A percentile compares a stretch with the other conserved stretches of the same genome.
Evolutionary conservation across 2,888 invertebrate genomes (phyloP).

Genomic region (Lochmaea crataegi): DNA sequence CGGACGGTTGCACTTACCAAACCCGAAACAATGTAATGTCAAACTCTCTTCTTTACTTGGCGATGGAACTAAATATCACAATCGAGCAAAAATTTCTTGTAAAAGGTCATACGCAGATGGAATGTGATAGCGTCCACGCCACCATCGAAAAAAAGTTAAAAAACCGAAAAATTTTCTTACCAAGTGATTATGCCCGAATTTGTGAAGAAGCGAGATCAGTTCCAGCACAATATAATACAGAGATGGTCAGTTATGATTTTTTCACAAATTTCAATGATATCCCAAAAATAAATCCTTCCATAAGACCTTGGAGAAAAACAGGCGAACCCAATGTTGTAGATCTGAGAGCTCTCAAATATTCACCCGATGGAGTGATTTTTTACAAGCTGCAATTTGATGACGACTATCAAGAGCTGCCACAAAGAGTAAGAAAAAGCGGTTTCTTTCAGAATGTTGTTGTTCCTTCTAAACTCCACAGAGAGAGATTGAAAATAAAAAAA

Average conservation of each 20-base stretch:
- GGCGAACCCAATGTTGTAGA: slow-evolving; percentile 39
- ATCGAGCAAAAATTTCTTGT: too few relatives aligned
- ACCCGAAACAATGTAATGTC: slow-evolving; percentile 8
- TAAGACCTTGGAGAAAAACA: slow-evolving; percentile 37
- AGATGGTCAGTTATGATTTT: slow-evolving; percentile 32
- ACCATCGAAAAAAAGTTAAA: too few relatives aligned
- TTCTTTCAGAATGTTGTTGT: background rate
- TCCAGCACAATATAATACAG: slow-evolving; percentile 34
- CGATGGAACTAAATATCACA: too few relatives aligned
- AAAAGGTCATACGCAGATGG: too few relatives aligned
- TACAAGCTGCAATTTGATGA: slow-evolving; percentile 31
- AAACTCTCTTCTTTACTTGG: slow-evolving; percentile 3
- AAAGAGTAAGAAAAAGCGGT: slow-evolving; percentile 12
- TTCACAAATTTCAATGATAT: slow-evolving; percentile 30
- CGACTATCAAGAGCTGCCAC: slow-evolving; percentile 22
- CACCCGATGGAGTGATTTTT: slow-evolving; percentile 17
- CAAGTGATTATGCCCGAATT: slow-evolving; percentile 41
- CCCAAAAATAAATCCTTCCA: slow-evolving; percentile 31
- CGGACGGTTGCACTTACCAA: slow-evolving; percentile 3
- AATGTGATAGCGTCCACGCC: too few relatives aligned
- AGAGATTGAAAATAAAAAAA: background rate
- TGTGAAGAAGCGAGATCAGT: slow-evolving; percentile 38
- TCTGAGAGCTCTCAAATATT: slow-evolving; percentile 37
- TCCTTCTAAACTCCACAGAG: background rate
- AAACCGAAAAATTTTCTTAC: too few relatives aligned